Conservation (phyloP, 2,797 vertebrate genomes). For the Darevskia mixta region DNA sequence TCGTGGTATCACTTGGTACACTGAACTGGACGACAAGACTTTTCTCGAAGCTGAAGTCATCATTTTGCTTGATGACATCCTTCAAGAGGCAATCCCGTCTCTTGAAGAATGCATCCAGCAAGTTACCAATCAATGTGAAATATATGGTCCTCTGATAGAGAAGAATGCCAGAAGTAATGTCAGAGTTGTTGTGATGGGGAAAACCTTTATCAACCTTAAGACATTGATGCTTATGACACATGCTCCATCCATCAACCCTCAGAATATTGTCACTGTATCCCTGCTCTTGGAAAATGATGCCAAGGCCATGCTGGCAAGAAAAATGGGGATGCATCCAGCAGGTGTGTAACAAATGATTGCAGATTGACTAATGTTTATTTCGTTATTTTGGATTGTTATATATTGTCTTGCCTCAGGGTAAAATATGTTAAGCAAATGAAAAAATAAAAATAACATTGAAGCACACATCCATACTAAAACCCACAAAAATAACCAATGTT, state of each 20-base stretch:
- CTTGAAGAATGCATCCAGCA: conserved; percentile 66
- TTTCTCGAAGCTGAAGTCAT: conserved; percentile 87
- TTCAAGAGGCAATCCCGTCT: conserved; percentile 50
- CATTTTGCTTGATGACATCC: conserved; percentile 86
- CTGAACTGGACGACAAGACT: conserved; percentile 71
- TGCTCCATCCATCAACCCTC: conserved; percentile 74
- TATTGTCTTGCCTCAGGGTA: background rate
- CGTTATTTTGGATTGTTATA: background rate
- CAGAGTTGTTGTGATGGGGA: conserved; percentile 87
- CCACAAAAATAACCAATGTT: background rate
- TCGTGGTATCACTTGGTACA: conserved; percentile 81
- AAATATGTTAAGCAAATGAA: background rate
- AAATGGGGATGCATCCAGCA: conserved; percentile 79
- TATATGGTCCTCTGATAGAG: conserved; percentile 86
- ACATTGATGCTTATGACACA: conserved; percentile 80
- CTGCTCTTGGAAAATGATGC: conserved; percentile 86
- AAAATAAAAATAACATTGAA: background rate
- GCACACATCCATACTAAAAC: background rate
- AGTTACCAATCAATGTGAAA: conserved; percentile 75
- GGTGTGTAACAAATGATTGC: conserved; percentile 75
- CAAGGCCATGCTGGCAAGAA: conserved; percentile 83
- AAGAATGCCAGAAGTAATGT: conserved; percentile 80
- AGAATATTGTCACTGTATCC: conserved; percentile 81
- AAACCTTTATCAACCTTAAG: conserved; percentile 85
- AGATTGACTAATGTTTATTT: background rate